Evolutionary conservation across 1,140 invertebrate species (phyloP), one percentile per base, ranked within the genome.

Genomic region (Conus betulinus): DNA sequence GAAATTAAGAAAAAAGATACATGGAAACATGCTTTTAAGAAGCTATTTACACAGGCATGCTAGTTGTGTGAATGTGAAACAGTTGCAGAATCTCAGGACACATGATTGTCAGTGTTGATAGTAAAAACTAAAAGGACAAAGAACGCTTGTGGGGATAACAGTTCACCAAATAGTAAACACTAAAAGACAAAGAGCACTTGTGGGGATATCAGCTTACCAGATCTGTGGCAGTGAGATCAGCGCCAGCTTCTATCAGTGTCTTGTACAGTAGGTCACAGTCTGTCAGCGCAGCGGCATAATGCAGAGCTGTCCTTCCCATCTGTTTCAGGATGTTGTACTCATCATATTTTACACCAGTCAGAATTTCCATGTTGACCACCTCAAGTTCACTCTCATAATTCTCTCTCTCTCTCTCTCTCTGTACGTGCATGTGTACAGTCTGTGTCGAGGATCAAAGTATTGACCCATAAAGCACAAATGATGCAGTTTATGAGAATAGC

Each of bases 181-280:
- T 15, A 60, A 60, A 60, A 60, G 57, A 60, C 57, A 60, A 60
- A 11, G 15, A 60, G 57, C 8, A 60, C 8, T 60, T 11, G 57
- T 60, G 57, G 8, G 15, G 57, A 60, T 11, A 39, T 15, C 13
- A 55, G 71, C 88, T 90, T 89, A 93, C 93, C 67, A 91, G 23
- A 83, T 93, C 93, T 81, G 86, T 88, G 0, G 88, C 53, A 60
- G 86, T 88, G n/a, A 92, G 91, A 87, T 90, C 88, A 11, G 92
- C 91, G 20, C 91, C 91, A 57, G 93, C 92, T 4, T 91, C 88
- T 67, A 39, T 89, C 13, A 93, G 89, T 3, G 90, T 57, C 8
- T 91, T 86, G 87, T 93, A 93, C 5, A 93, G 63, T 55, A 88
- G 82, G 20, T 90, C 91, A 25, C 55, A 90, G 85, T 93, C 15